Evolutionary conservation across 64 coral and sea anemone genomes (phyloP), one percentile per base, ranked within the genome.

Genomic region (Dendrophyllia cribrosa): DNA sequence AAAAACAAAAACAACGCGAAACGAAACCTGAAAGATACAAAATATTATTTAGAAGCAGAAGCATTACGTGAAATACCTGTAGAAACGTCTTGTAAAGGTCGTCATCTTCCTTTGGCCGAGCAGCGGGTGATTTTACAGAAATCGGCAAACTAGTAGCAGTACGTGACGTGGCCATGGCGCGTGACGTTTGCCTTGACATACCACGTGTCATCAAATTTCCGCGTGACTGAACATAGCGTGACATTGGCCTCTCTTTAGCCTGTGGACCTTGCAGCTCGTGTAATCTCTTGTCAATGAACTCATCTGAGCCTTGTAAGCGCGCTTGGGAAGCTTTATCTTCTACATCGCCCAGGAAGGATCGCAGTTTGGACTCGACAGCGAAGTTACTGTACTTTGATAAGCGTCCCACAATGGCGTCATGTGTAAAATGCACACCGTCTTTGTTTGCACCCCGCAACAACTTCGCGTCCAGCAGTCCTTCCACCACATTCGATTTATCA

Each of bases 371-470:
- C 43, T 95, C 92, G 1, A 98, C 82, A 2, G 91, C 81, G 51
- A 98, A 98, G 85, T 92, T 95, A 53, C 97, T 98, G 70, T 98
- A 98, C 65, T 94, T 98, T 22, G 94, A 83, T 19, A 98, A 86
- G 10, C 94, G 86, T 73, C 93, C 93, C 59, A 96, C 81, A 4
- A 98, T 87, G 1, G 82, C 97, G 70, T 98, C 91, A 20, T 95
- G 94, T 20, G 97, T 96, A 53, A 98, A 96, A 79, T 98, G 94
- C 3, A 98, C 97, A 21, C 97, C 97, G 49, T 93, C 94, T 79
- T 95, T 95, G 51, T 79, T 88, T 13, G 97, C 92, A 43, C 97
- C 97, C 43, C 97, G 94, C 22, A 98, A 69, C 20, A 98, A 90
- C 69, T 95, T 95, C 50, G 88, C 71, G 74, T 98, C 97, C 9